Evolutionary conservation across 1,140 invertebrate genomes (phyloP).

Genomic region (Olivierus martensii): DNA sequence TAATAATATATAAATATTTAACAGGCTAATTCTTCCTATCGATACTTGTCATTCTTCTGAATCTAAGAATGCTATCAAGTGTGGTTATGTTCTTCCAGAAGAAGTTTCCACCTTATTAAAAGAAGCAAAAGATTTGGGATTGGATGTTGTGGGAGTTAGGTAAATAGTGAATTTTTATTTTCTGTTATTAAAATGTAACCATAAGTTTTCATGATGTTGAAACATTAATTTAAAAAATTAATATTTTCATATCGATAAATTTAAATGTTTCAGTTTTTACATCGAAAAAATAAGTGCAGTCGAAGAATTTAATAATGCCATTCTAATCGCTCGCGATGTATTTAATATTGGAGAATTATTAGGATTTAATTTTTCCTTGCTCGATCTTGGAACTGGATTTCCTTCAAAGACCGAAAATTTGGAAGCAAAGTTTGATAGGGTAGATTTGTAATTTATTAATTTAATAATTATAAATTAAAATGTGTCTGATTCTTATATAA

Average conservation of each 20-base stretch:
- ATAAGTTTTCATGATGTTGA: no score
- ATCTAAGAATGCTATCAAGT: no score
- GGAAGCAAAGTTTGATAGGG: constrained; percentile 23
- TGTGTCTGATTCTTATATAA: no score
- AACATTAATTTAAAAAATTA: no score
- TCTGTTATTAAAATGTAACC: no score
- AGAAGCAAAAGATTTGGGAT: constrained; percentile 48
- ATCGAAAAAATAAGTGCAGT: constrained; percentile 74
- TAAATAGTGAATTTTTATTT: not conserved
- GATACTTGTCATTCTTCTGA: no score
- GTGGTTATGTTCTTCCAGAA: constrained; percentile 47
- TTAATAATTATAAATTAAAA: no score
- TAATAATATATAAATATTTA: constrained; percentile 50
- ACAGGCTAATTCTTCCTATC: constrained; percentile 75
- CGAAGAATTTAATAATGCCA: constrained; percentile 56
- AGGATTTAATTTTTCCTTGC: constrained; percentile 52
- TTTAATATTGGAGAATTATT: constrained; percentile 52
- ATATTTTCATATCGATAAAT: no score
- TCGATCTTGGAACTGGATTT: constrained; percentile 79
- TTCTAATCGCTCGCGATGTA: constrained; percentile 46
- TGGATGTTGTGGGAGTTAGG: constrained; percentile 58
- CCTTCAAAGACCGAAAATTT: constrained; percentile 39
- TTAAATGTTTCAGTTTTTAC: constrained; percentile 50
- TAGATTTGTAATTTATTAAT: no score
- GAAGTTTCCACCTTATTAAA: constrained; percentile 65